Base-by-base conservation (phyloP, 2,797 vertebrate genomes). In the Parauchenoglanis punctatus region DNA sequence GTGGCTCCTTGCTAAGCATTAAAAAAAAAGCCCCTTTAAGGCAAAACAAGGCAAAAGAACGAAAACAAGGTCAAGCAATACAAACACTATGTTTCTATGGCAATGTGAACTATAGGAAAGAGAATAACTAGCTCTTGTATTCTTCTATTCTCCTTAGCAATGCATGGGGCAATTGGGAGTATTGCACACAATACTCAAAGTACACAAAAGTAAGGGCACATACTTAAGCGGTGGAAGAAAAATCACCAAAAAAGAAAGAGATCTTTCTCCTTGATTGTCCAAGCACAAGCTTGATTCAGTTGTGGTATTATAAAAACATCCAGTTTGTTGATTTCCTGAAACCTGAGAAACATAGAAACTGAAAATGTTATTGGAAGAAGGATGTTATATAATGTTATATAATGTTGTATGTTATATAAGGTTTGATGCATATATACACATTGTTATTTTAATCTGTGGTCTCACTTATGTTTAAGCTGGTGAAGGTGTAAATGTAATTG, bases 31-130 rank as follows among this genome's bases (percentile, higher is more conserved):
- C 1, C 11, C 23, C 20, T 49, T 75, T 49, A 75, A 54, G 76
- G 90, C 25, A 82, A 35, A 84, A 84, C 91, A 89, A 89, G 77
- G 77, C 54, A 81, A 77, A 90, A 76, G 82, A 88, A 83, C 90
- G 81, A 91, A 91, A 89, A 88, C 92, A 91, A 90, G 85, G 90
- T 91, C 90, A 80, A 86, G 87, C 84, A 91, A 91, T 78, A 91
- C 87, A 91, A 90, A 82, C 87, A 90, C 87, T 77, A 78, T 89
- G 88, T 89, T 87, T 89, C 89, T 88, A 91, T 88, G 88, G 87
- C 49, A 72, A 89, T 89, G 72, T 59, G 52, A 73, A 85, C 73
- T 89, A 85, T 85, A 91, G 67, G 35, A 58, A 86, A 82, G 70
- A 87, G 82, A 84, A 90, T 68, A 88, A 91, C 73, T 72, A 75